These are phyloP conservation scores for Cyprinus carpio DNA, from an alignment of 2,113 vertebrate species.

Conservation along the genomic window DNA sequence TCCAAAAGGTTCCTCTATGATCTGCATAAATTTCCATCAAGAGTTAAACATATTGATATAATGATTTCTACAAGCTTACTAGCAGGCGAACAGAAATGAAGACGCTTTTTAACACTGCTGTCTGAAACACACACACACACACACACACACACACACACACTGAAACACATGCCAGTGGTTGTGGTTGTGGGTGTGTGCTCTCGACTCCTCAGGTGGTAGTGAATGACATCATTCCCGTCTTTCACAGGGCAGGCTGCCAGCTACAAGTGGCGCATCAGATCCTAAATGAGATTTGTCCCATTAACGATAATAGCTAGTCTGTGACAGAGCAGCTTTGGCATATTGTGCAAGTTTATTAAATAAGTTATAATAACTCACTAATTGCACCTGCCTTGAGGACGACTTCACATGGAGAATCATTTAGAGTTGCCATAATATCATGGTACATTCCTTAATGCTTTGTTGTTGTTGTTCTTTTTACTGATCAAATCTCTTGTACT, in stretches of 20 bases:
- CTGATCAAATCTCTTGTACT: background rate
- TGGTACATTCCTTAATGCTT: background rate
- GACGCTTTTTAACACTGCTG: background rate
- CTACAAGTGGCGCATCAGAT: conserved; percentile 30
- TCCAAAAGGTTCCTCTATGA: background rate
- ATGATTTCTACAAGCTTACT: background rate
- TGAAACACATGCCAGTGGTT: conserved; percentile 11
- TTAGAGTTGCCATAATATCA: background rate
- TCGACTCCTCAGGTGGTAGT: conserved; percentile 34
- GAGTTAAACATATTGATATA: background rate
- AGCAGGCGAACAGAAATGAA: background rate
- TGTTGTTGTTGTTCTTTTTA: background rate
- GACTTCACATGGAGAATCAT: background rate
- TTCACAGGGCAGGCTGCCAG: conserved; percentile 42
- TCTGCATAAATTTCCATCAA: background rate
- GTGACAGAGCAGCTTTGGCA: conserved; percentile 17
- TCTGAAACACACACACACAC: background rate
- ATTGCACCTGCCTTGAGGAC: background rate
- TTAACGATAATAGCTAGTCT: conserved; percentile 12
- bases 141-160: background rate
- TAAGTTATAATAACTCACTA: background rate
- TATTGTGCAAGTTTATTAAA: background rate
- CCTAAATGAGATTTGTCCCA: conserved; percentile 34
- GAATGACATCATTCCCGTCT: conserved; percentile 54
- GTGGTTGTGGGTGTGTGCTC: conserved; percentile 12